Evolutionary conservation across 1,140 invertebrate species (phyloP).

Genomic region (Platyura marginata): DNA sequence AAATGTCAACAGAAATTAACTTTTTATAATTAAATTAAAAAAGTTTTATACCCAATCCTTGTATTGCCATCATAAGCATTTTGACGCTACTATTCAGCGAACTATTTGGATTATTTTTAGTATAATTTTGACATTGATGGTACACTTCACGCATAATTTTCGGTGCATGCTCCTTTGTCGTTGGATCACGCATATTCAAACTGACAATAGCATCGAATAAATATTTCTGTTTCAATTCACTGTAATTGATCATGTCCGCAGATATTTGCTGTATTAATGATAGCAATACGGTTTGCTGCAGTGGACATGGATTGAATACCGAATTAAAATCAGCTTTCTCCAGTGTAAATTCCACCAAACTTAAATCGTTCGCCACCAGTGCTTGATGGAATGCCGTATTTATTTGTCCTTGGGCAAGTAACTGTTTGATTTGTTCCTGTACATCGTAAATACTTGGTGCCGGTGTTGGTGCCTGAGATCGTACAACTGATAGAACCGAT

Average conservation of each 20-base stretch:
- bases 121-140: constrained; percentile 51
- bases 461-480: constrained; percentile 50
- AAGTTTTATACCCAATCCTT: constrained; percentile 13
- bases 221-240: constrained; percentile 81
- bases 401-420: constrained; percentile 53
- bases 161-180: constrained; percentile 66
- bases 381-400: constrained; percentile 82
- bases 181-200: constrained; percentile 52
- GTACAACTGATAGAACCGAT: constrained; percentile 32
- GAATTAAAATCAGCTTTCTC: constrained; percentile 55
- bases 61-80: constrained; percentile 63
- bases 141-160: constrained; percentile 56
- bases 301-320: constrained; percentile 53
- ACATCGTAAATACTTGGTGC: constrained; percentile 36
- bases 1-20: no score
- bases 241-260: constrained; percentile 63
- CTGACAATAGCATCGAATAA: constrained; percentile 73
- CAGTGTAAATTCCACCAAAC: constrained; percentile 66
- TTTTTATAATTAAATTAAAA: background rate
- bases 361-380: constrained; percentile 67
- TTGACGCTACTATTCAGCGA: constrained; percentile 48
- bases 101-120: constrained; percentile 44
- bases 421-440: constrained; percentile 49
- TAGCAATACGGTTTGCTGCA: constrained; percentile 71
- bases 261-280: constrained; percentile 86